phyloP scores from a whole-genome alignment of 2,797 vertebrate species.

The Peromyscus melanophrys region DNA sequence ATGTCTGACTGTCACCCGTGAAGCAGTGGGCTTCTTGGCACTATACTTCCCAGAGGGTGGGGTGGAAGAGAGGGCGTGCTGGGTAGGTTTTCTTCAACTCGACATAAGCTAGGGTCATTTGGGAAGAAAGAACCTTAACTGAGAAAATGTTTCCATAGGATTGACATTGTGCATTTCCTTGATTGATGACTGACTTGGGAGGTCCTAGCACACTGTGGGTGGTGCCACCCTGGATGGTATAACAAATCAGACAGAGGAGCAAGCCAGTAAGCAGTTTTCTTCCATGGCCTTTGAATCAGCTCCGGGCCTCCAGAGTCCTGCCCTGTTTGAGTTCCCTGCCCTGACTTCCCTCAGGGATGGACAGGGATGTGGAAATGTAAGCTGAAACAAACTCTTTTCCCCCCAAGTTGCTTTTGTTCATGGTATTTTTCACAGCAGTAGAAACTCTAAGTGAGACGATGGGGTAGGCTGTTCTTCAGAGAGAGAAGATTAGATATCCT shows the following conservation, averaged over 20 bases:
- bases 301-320: neutral
- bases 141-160: neutral
- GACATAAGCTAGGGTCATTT: neutral
- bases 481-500: neutral
- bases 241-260: neutral
- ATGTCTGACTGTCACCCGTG: neutral
- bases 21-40: neutral
- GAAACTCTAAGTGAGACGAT: neutral
- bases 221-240: neutral
- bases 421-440: neutral
- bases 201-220: neutral
- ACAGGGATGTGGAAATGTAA: neutral
- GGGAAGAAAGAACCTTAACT: neutral
- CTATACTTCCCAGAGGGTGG: neutral
- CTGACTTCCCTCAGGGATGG: neutral
- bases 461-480: neutral
- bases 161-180: neutral
- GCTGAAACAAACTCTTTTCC: neutral
- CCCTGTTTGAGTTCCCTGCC: neutral
- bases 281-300: neutral
- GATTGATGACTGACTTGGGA: too few species aligned
- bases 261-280: neutral
- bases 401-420: neutral
- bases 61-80: neutral
- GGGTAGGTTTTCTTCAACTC: neutral